Base-by-base conservation (phyloP, 2,113 vertebrate genomes). In the Indicator maculatus region DNA sequence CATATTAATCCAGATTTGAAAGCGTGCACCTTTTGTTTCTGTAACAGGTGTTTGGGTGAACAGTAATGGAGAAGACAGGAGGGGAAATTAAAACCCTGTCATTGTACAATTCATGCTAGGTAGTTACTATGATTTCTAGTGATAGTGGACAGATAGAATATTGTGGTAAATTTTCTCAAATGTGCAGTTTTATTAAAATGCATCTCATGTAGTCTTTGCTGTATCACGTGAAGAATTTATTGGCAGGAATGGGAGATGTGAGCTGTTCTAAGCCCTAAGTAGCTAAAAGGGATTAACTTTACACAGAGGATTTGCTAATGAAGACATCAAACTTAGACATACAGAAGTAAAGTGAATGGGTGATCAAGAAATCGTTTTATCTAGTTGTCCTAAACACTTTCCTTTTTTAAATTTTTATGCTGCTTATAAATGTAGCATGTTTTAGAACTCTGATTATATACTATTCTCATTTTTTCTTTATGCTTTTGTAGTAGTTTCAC, bases 261-360 rank as follows among this genome's bases (percentile, higher is more conserved):
- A 96, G 61, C 93, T 95, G 50, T 96, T 94, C 50, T 95, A 94
- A 96, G 90, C 83, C 58, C 45, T 94, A 95, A 97, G 91, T 83
- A 94, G 83, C 88, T 96, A 91, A 96, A 96, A 88, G 69, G 92
- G 96, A 97, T 97, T 97, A 97, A 95, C 86, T 89, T 90, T 78
- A 75, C 91, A 83, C 83, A 91, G 81, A 95, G 89, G 93, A 96
- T 91, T 97, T 96, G 75, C 93, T 96, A 91, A 97, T 97, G 72
- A 96, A 97, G 96, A 96, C 71, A 93, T 96, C 2, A 0, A 31
- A 17, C 50, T 89, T 72, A 73, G 64, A 47, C 67, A 85, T 58
- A 45, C 38, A 72, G 56, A 86, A 71, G 39, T 52, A 45, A 90
- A 69, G 36, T 67, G 76, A 90, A 70, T 47, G 86, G 79, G 36